phyloP scores from a whole-genome alignment of 1,140 invertebrate genomes.

The Sinella curviseta region DNA sequence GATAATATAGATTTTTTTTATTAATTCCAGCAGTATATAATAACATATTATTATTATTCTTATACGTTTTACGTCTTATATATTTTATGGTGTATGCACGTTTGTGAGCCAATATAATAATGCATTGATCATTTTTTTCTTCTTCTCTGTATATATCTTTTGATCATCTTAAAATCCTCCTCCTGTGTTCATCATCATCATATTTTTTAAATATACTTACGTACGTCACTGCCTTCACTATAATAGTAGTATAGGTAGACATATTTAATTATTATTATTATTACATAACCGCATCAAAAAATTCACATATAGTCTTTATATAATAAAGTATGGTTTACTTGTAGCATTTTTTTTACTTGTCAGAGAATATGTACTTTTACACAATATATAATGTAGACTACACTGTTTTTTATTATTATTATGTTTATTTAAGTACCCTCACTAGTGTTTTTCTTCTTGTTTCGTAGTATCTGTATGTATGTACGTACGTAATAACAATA shows the following conservation, averaged over 20 bases:
- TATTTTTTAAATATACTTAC: too few relatives aligned
- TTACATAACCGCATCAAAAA: background rate
- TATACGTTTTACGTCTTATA: background rate
- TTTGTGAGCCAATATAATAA: conserved; percentile 17
- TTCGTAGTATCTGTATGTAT: background rate
- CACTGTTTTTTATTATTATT: background rate
- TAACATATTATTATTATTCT: background rate
- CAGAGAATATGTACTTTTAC: too few relatives aligned
- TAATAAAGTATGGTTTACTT: background rate
- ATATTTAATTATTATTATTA: too few relatives aligned
- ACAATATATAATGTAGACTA: background rate
- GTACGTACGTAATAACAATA: background rate
- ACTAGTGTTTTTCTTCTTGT: background rate
- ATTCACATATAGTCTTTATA: background rate
- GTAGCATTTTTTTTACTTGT: conserved; percentile 5
- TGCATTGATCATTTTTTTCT: background rate
- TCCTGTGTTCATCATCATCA: background rate
- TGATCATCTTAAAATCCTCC: background rate
- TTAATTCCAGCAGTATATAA: background rate
- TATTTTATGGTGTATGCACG: background rate
- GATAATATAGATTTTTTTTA: background rate
- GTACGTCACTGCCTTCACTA: too few relatives aligned
- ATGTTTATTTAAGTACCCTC: background rate
- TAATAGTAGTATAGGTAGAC: too few relatives aligned
- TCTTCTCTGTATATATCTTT: background rate